A percentile compares a stretch with the other conserved stretches of the same genome.
Conservation (phyloP, 2,113 vertebrate genomes). For the Notiomystis cincta region DNA sequence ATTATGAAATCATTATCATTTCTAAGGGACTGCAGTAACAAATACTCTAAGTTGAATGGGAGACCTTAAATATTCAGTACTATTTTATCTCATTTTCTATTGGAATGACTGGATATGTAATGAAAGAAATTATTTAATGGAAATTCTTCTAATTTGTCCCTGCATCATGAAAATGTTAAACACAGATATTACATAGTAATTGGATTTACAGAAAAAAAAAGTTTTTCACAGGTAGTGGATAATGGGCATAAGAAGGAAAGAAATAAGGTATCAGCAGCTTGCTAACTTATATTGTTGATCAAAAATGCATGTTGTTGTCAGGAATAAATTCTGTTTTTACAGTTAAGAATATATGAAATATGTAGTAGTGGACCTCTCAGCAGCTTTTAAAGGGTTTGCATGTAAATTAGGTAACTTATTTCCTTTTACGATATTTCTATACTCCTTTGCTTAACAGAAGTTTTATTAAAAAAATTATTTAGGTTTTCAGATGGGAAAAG, state of each 20-base stretch:
- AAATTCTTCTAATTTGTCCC: not conserved
- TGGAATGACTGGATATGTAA: not conserved
- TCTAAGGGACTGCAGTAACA: not conserved
- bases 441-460: not conserved
- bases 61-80: not conserved
- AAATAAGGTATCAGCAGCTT: not conserved
- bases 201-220: not conserved
- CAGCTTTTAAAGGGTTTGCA: not conserved
- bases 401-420: conserved; percentile 6
- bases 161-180: not conserved
- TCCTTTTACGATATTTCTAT: not conserved
- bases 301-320: not conserved
- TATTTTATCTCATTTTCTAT: not conserved
- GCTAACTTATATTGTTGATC: not conserved
- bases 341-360: not conserved
- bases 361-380: not conserved
- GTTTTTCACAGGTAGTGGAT: not conserved
- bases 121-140: not conserved
- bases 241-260: not conserved
- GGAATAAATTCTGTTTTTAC: not conserved
- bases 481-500: not conserved
- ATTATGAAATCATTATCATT: not conserved
- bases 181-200: not conserved
- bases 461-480: not conserved
- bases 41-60: not conserved